A percentile compares a stretch with the other conserved stretches of the same genome.
phyloP scores from a whole-genome alignment of 2,888 invertebrate genomes.

The Agrenia bidenticulata region DNA sequence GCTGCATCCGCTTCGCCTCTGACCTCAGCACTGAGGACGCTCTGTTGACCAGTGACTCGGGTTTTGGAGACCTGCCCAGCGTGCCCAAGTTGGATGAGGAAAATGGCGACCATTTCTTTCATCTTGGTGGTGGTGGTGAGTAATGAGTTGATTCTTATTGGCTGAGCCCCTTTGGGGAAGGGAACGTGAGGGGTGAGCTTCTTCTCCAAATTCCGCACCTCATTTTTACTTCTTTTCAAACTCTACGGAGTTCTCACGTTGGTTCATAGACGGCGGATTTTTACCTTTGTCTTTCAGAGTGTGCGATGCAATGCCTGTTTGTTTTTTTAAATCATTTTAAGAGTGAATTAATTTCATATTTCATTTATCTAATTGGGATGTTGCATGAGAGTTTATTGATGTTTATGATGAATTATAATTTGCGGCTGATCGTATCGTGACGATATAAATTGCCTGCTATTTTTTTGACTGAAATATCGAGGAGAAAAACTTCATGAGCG shows the following conservation, averaged over 20 bases:
- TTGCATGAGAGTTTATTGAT: too few species aligned
- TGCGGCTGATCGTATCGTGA: slow-evolving; percentile 29
- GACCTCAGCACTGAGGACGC: slow-evolving; percentile 49
- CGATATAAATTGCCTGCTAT: slow-evolving; percentile 27
- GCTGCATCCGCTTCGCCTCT: slow-evolving; percentile 49
- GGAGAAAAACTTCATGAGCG: background rate
- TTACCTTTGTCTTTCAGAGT: background rate
- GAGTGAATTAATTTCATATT: too few species aligned
- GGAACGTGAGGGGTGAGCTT: slow-evolving; percentile 21
- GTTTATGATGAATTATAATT: slow-evolving; percentile 33
- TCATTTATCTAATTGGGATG: too few species aligned
- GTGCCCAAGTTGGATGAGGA: slow-evolving; percentile 39
- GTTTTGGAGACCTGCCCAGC: slow-evolving; percentile 49
- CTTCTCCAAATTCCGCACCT: slow-evolving; percentile 34
- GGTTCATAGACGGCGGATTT: slow-evolving; percentile 19
- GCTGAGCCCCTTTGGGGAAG: slow-evolving; percentile 21
- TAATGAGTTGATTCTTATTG: slow-evolving; percentile 29
- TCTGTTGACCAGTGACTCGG: slow-evolving; percentile 45
- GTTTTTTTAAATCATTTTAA: too few species aligned
- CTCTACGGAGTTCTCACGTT: background rate
- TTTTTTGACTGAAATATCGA: slow-evolving; percentile 5
- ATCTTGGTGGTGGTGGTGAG: slow-evolving; percentile 47
- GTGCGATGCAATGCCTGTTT: slow-evolving; percentile 1
- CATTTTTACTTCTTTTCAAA: background rate
- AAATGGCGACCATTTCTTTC: slow-evolving; percentile 49